These are phyloP conservation scores for Leptopilina myrica DNA, from an alignment of 2,888 invertebrate genomes.

Conservation along the genomic window DNA sequence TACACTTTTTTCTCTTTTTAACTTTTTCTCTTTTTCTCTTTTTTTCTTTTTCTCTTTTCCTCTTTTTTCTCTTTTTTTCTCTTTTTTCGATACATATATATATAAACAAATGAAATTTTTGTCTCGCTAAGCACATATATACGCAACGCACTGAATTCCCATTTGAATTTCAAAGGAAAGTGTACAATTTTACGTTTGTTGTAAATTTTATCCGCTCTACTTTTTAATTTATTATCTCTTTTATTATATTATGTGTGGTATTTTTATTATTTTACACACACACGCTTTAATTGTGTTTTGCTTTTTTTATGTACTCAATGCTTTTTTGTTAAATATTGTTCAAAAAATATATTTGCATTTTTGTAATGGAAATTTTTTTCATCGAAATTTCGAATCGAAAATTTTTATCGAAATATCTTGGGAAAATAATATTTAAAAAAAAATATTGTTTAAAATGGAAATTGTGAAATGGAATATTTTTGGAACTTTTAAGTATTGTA, in stretches of 20 bases:
- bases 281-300: no score
- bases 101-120: constrained; percentile 9
- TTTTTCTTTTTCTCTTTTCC: neutral
- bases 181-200: neutral
- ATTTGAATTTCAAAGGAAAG: neutral
- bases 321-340: no score
- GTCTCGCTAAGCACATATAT: neutral
- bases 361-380: no score
- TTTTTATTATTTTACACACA: neutral
- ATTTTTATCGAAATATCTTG: no score
- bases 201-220: neutral
- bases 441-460: neutral
- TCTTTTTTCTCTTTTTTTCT: no score
- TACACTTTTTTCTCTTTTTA: no score
- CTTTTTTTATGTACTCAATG: no score
- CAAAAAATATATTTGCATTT: no score
- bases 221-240: neutral
- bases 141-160: no score
- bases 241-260: neutral
- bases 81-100: neutral
- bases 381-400: no score
- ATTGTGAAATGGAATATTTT: neutral
- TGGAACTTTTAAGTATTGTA: no score
- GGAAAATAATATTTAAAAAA: no score
- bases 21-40: neutral